Conservation (phyloP, 2,888 invertebrate genomes). For the Subacronicta megacephala region DNA sequence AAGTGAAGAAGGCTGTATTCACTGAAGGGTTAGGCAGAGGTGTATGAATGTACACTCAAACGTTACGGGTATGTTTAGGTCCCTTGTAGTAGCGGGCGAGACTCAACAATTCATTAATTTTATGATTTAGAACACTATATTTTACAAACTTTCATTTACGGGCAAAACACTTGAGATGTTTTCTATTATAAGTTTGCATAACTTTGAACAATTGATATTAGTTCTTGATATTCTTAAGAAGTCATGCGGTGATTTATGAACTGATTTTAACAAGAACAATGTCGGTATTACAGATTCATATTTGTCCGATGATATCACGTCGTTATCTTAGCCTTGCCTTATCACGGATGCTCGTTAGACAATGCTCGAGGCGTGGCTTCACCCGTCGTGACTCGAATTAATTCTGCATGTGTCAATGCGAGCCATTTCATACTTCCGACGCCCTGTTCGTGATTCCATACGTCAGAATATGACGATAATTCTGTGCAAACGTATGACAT, state of each 20-base stretch:
- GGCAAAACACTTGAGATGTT: too few relatives aligned
- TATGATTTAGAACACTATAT: neutral
- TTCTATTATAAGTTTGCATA: too few relatives aligned
- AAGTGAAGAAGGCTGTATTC: too few relatives aligned
- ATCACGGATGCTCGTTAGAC: slow-evolving; percentile 81
- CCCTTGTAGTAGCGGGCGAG: too few relatives aligned
- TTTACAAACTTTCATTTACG: neutral
- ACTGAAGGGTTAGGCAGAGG: too few relatives aligned
- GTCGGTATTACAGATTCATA: slow-evolving; percentile 49
- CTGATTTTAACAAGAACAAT: slow-evolving; percentile 1
- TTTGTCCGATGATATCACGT: slow-evolving; percentile 73
- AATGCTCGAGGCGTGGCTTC: slow-evolving; percentile 80
- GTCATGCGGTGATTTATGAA: neutral
- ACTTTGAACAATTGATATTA: too few relatives aligned
- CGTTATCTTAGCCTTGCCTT: slow-evolving; percentile 72
- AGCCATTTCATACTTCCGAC: slow-evolving; percentile 77
- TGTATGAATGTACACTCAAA: too few relatives aligned
- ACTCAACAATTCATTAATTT: too few relatives aligned
- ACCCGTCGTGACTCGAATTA: slow-evolving; percentile 82
- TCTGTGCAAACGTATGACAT: slow-evolving; percentile 49
- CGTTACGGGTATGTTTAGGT: too few relatives aligned
- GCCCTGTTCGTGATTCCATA: slow-evolving; percentile 71
- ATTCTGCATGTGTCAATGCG: slow-evolving; percentile 83
- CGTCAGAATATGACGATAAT: slow-evolving; percentile 48
- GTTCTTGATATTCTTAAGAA: too few relatives aligned